Percentiles rank a stretch among this genome's conserved stretches.
These are phyloP conservation scores for Pollenia amentaria DNA, from an alignment of 2,888 invertebrate species.

Conservation along the genomic window DNA sequence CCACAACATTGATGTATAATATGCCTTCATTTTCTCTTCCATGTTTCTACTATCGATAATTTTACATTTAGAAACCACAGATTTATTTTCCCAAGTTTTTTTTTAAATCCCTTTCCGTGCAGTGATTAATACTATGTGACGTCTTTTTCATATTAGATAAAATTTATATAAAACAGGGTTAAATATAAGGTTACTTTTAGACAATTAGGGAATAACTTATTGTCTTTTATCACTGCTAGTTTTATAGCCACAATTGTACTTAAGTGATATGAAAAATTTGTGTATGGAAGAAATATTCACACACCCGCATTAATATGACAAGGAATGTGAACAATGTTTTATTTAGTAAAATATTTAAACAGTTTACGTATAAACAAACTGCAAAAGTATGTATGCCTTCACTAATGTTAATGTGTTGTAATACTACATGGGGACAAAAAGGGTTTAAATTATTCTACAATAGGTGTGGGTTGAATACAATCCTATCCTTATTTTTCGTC, in stretches of 20 bases:
- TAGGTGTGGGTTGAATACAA: conserved; percentile 3
- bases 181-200: too few species aligned
- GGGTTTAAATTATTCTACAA: conserved; percentile 1
- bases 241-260: neutral
- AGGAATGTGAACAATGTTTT: conserved; percentile 19
- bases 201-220: too few species aligned
- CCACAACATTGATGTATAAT: too few species aligned
- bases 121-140: too few species aligned
- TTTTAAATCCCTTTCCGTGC: too few species aligned
- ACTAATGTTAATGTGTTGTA: too few species aligned
- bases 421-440: neutral
- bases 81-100: too few species aligned
- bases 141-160: too few species aligned
- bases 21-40: too few species aligned
- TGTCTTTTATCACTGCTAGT: neutral
- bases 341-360: conserved; percentile 15
- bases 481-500: neutral
- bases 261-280: neutral
- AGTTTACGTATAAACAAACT: neutral
- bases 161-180: too few species aligned
- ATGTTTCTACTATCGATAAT: too few species aligned
- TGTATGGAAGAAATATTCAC: neutral
- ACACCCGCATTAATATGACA: neutral
- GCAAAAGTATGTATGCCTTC: neutral
- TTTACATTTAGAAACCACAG: too few species aligned